Base-by-base conservation (phyloP, 92 coral and sea anemone genomes). In the Bergia puertoricense region DNA sequence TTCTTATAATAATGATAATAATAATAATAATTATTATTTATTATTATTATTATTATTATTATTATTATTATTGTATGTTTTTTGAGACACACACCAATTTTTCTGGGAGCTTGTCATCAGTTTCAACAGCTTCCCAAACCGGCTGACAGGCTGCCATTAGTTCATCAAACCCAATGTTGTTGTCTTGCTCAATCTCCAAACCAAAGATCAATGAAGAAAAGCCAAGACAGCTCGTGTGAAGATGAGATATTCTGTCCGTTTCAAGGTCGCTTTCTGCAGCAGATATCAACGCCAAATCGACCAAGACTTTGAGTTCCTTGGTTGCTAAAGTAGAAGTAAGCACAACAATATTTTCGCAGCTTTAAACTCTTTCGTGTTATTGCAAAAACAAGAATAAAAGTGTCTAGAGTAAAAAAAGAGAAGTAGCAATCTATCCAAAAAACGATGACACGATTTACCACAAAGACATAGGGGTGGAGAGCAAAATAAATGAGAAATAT, bases 201-300 rank as follows among this genome's bases (percentile, higher is more conserved):
- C 86, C 91, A 81, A 92, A 92, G 40, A 92, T 92, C 89, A 92
- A 50, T 36, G 94, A 84, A 73, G 91, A 80, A 75, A 91, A 92
- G 0, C 91, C 91, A 37, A 92, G 89, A 72, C 95, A 92, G 89
- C 95, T 92, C 36, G 93, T 90, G 56, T 92, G 93, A 48, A 92
- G 88, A 73, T 80, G 43, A 16, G 95, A 90, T 56, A 92, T 92
- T 42, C 94, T 87, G 80, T 78, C 94, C 54, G 90, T 90, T 88
- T 92, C 93, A 85, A 90, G 50, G 78, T 90, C 93, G 74, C 89
- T 88, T 68, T 92, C 94, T 57, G 93, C 94, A 43, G 92, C 94
- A 48, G 94, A 90, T 81, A 92, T 92, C 93, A 92, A 80, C 48
- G 95, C 95, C 79, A 92, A 41, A 88, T 92, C 95, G 30, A 92